These are phyloP conservation scores for Caligus rogercresseyi DNA, from an alignment of 1,140 invertebrate species.

Conservation along the genomic window DNA sequence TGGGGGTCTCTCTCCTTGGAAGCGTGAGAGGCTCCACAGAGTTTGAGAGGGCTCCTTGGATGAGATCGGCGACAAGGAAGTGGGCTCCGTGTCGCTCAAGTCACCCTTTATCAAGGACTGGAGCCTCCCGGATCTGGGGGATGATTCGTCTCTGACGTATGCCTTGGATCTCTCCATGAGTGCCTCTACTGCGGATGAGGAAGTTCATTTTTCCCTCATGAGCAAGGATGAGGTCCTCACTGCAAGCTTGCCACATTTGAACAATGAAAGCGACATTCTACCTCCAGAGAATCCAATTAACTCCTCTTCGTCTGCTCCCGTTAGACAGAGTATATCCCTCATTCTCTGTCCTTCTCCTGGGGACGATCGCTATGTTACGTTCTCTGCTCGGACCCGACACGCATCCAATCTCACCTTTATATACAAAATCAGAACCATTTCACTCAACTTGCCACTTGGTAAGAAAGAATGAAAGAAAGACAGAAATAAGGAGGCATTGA, in stretches of 20 bases:
- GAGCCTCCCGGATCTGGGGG: neutral
- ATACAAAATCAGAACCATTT: neutral
- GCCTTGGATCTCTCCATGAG: neutral
- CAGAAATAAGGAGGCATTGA: too few species aligned
- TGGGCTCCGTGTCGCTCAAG: neutral
- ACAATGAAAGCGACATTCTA: neutral
- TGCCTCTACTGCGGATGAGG: neutral
- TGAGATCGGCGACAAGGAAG: neutral
- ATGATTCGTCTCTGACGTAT: neutral
- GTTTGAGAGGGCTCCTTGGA: too few species aligned
- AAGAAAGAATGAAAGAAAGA: too few species aligned
- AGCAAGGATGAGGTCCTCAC: neutral
- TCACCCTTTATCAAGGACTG: neutral
- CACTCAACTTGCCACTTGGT: neutral
- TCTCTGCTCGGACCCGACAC: neutral
- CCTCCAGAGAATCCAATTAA: too few species aligned
- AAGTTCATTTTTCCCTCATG: neutral
- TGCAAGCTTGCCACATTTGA: neutral
- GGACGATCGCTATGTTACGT: neutral
- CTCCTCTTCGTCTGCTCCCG: neutral
- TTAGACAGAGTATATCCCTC: neutral
- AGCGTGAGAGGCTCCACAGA: too few species aligned
- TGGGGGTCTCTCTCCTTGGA: too few species aligned
- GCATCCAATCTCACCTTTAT: neutral
- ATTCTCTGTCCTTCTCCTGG: neutral